Evolutionary conservation across 2,113 vertebrate genomes (phyloP), one percentile per base, ranked within the genome.

Genomic region (Bufo bufo): DNA sequence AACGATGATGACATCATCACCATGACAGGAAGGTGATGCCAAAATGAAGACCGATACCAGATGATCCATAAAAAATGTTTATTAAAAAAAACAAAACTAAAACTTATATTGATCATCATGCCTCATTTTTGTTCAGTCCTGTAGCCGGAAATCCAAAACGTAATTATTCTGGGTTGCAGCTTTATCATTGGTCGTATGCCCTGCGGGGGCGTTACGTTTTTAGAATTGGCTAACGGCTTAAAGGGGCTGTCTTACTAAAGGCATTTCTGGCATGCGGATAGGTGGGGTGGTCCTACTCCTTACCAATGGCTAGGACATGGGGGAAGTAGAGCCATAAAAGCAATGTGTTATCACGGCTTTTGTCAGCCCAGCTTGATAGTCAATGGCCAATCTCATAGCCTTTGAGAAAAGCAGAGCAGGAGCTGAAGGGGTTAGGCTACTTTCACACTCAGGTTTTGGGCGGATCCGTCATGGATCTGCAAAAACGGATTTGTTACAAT

Each of bases 1-100:
- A 43, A 10, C 19, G 17, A 19, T 75, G 43, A 49, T 45, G 19
- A 8, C 45, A 47, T 49, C 13, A 19, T 8, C 8, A 45, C 2
- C 16, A 7, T 74, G 13, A 16, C 0, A 8, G 6, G 0, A 49
- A 0, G 3, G n/a, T 2, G 2, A 16, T 13, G 43, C 0, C 3
- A 52, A 52, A 77, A 77, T 19, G 19, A 77, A 52, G 9, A 77
- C 9, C 2, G 3, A 77, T 77, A 50, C 49, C 11, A 23, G 54
- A 12, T 23, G 12, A 54, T 78, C n/a, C 9, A 54, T 78, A 78
- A 52, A 78, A 78, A 78, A 54, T 75, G 45, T 78, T 78, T 78
- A 78, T 78, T 78, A 5, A 78, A 78, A 77, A 77, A 77, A 77
- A 50, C n/a, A 0, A n/a, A 77, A n/a, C 2, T 0, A 14, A 74